Evolutionary conservation across 2,113 vertebrate genomes (phyloP).

Genomic region (Tympanuchus pallidicinctus): DNA sequence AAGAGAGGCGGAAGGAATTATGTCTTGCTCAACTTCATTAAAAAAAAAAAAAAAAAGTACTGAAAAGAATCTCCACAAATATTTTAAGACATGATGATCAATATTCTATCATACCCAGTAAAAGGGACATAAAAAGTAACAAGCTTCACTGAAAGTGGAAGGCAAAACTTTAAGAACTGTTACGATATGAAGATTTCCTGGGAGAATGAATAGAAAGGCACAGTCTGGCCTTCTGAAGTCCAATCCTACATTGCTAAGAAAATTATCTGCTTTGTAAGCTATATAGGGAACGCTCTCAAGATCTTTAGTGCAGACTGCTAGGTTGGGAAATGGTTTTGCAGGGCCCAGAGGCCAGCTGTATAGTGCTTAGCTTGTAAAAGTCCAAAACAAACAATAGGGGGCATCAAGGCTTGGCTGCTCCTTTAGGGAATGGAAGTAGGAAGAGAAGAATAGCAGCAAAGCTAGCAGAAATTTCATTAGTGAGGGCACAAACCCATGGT

Average conservation of each 20-base stretch:
- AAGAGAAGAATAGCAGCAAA: neutral
- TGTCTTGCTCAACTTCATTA: neutral
- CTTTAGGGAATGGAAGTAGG: neutral
- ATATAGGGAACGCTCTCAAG: neutral
- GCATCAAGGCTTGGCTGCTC: neutral
- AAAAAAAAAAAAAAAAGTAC: neutral
- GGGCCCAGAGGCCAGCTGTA: neutral
- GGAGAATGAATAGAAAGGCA: neutral
- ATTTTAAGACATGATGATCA: neutral
- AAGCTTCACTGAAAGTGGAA: neutral
- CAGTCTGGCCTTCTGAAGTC: neutral
- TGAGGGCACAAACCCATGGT: neutral
- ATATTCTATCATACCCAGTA: neutral
- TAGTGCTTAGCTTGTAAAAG: fast-evolving
- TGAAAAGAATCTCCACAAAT: neutral
- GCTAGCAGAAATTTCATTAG: neutral
- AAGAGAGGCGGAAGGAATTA: neutral
- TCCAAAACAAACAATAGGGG: neutral
- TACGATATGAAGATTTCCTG: neutral
- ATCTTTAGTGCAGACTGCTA: fast-evolving
- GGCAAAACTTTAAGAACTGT: neutral
- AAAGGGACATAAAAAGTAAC: neutral
- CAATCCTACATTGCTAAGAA: neutral
- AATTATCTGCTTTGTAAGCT: neutral
- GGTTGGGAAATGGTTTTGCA: neutral